Evolutionary conservation across 35 echinoderm and acorn worm genomes (phyloP), one percentile per base, ranked within the genome.

Genomic region (Nesometra sesokonis): DNA sequence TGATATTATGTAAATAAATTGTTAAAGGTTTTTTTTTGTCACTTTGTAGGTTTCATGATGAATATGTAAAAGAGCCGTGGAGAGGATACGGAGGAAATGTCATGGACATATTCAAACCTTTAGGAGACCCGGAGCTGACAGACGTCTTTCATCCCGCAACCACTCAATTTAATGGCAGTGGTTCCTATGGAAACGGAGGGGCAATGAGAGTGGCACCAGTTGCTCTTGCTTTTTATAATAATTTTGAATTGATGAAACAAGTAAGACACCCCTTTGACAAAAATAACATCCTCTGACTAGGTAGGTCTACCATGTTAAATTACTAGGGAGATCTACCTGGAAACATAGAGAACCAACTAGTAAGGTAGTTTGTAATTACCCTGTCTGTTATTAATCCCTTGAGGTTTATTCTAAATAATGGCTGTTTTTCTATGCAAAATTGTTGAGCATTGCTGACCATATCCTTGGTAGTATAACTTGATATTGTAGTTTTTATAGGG

Each of bases 151-250:
- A 87, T 43, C 96, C 93, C 47, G 96, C 96, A 21, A 87, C 47
- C 52, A 43, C 31, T 13, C 92, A 94, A 84, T 99, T 99, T 90
- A 87, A 90, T 78, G 96, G 96, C 3, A 77, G 80, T 47, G 96
- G 93, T 79, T 99, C 96, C 36, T 99, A 90, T 94, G 96, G 96
- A 3, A 99, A 99, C 27, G 96, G 96, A 19, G 96, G 92, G 7
- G 96, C 92, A 33, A 99, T 99, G 96, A 94, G 96, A 47, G 90
- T 99, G 1, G 92, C 93, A 0, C 90, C 96, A 27, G 96, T 93
- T 21, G 90, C 34, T 21, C 85, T 99, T 0, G 94, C 90, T 79
- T 52, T 77, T 0, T 36, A 87, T 30, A 38, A 90, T 7, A 80
- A 94, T 17, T 80, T 90, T 77, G 90, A 94, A 30, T 43, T 85